Base-by-base conservation (phyloP, 2,797 vertebrate species). In the Sebastes minor region DNA sequence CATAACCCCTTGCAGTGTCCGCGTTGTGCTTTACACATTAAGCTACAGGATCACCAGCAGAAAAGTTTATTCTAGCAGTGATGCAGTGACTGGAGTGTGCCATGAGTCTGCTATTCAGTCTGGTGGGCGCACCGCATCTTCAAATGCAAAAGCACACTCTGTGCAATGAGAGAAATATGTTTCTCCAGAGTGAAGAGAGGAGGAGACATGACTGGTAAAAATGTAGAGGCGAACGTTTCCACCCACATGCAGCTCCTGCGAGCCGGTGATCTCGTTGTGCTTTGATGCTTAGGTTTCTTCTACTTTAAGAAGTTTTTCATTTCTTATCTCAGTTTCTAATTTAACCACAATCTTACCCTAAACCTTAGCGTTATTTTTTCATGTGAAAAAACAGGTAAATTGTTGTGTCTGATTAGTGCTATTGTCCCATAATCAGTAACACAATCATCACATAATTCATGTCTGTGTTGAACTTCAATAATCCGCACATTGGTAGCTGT, bases 401-500 rank as follows among this genome's bases (percentile, higher is more conserved):
- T 28, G 14, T 61, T 72, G 42, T 0, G 38, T 59, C 57, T 88
- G 38, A 86, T 89, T 80, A 68, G 46, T 10, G 16, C 32, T 38
- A 49, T 72, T 86, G 60, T 80, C 12, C 22, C 22, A 66, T 33
- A 76, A 76, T 81, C 55, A 76, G 59, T 42, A 22, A 74, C 3
- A 38, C 68, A 88, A 83, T 88, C 46, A 85, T 61, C 49, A n/a
- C 57, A 32, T 71, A 72, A 74, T 85, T 86, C 28, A 46, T 35
- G 53, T 56, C 69, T 68, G 57, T 78, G 62, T 18, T 18, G 42
- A 46, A 46, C 42, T 46, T 16, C 14, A 16, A 46, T 46, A 46
- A 16, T 46, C 42, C 14, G 3, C 42, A 16, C 42, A 3, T 18
- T 46, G 42, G 42, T 46, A 46, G 42, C 42, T 46, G 42, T 46